Base-by-base conservation (phyloP, 2,797 vertebrate genomes). In the Platyrinchus mystaceus region DNA sequence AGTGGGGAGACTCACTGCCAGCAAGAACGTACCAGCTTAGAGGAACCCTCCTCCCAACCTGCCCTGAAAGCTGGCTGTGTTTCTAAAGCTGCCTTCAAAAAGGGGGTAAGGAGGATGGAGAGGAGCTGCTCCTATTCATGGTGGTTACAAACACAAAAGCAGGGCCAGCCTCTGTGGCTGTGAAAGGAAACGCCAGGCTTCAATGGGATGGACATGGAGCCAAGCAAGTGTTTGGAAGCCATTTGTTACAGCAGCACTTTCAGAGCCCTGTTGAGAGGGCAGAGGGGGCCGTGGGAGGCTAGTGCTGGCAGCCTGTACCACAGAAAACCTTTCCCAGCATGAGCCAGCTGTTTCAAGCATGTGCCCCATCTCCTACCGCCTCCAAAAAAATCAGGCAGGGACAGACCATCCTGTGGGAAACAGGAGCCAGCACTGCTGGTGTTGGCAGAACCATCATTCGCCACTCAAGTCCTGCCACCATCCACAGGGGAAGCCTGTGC, bases 231-330 rank as follows among this genome's bases (percentile, higher is more conserved):
- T 73, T 94, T 2, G 11, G 89, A 93, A 94, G 83, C 63, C 59
- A 63, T 95, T 95, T 93, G 87, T 94, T 96, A 89, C 32, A 88
- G 84, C 69, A 94, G 80, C 63, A 88, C 74, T 93, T 84, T 90
- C 76, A 73, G 82, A 93, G 69, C 64, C 58, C 82, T 56, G 73
- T 76, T 0, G 28, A 86, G 90, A 91, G 93, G 91, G 91, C 95
- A 96, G 85, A 94, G 85, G 22, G 47, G 83, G 87, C 74, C 36
- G 60, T 97, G 95, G 94, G 95, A 97, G 93, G 96, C 83, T 74
- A 9, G n/a, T 39, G 44, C 80, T 92, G 89, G 87, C 80, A 93
- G 92, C 67, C 34, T 26, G 37, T 43, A 36, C 73, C 4, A 4
- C 27, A 81, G 66, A 71, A 90, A 91, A 43, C 73, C 82, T 96